Evolutionary conservation across 2,888 invertebrate species (phyloP).

Genomic region (Lithosia quadra): DNA sequence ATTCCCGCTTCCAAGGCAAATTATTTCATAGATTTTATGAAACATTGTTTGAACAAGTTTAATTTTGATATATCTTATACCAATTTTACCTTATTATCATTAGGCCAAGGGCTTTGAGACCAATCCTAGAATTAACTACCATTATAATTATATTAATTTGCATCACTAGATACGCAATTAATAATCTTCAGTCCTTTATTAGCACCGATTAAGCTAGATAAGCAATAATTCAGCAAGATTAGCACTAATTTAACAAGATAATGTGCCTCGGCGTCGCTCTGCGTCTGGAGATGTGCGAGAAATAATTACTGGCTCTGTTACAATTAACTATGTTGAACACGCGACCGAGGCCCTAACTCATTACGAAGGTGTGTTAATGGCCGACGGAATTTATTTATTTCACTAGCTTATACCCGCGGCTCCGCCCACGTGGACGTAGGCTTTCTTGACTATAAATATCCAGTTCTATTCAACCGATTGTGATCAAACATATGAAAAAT

Average conservation of each 20-base stretch:
- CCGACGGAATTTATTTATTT: not conserved
- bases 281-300: not conserved
- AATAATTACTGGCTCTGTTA: not conserved
- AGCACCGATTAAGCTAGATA: not conserved
- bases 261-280: not conserved
- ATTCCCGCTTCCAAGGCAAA: too few relatives aligned
- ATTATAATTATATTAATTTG: not conserved
- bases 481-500: too few relatives aligned
- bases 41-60: too few relatives aligned
- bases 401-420: too few relatives aligned
- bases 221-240: constrained; percentile 8
- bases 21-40: too few relatives aligned
- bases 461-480: too few relatives aligned
- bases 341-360: constrained; percentile 7
- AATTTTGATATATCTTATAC: too few relatives aligned
- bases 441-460: too few relatives aligned
- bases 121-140: too few relatives aligned
- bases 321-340: constrained; percentile 6
- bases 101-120: too few relatives aligned
- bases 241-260: constrained; percentile 3
- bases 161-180: not conserved
- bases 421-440: too few relatives aligned
- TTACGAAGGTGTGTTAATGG: constrained; percentile 5
- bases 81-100: too few relatives aligned
- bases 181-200: not conserved